Evolutionary conservation across 2,888 invertebrate species (phyloP).

Genomic region (Cerastoderma edule): DNA sequence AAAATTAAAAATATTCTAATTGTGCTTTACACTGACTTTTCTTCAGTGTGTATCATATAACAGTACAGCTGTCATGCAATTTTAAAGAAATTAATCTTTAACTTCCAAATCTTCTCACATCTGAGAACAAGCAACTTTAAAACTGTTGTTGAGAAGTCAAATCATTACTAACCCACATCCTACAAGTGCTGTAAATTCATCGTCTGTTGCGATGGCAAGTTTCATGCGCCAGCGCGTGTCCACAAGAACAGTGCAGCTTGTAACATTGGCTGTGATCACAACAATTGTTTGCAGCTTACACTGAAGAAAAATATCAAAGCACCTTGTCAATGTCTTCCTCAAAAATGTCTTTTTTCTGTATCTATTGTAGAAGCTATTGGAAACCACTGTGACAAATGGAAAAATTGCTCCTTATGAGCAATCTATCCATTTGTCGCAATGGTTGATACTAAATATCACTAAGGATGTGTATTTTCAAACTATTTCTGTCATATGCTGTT

Average conservation of each 20-base stretch:
- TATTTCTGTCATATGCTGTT: no score
- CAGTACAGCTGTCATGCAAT: no score
- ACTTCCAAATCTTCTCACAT: no score
- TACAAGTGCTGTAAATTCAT: background rate
- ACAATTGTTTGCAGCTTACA: slow-evolving; percentile 63
- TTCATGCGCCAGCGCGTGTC: slow-evolving; percentile 72
- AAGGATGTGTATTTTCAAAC: no score
- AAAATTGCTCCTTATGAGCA: background rate
- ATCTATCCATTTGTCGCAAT: background rate
- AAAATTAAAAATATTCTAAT: no score
- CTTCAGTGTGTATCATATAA: no score
- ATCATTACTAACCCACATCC: slow-evolving; percentile 13
- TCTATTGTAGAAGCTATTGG: background rate
- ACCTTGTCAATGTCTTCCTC: background rate
- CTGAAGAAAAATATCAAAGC: slow-evolving; percentile 50
- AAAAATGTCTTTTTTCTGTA: background rate
- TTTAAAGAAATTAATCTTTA: no score
- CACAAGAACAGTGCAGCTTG: slow-evolving; percentile 63
- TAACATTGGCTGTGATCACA: slow-evolving; percentile 30
- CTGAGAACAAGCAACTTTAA: no score
- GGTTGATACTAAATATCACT: no score
- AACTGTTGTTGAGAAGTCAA: no score
- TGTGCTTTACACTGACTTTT: no score
- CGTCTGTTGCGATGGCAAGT: slow-evolving; percentile 47
- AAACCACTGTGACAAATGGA: background rate